A percentile compares a stretch with the other conserved stretches of the same genome.
phyloP scores from a whole-genome alignment of 2,888 invertebrate species.

The Eupithecia pulchellata region DNA sequence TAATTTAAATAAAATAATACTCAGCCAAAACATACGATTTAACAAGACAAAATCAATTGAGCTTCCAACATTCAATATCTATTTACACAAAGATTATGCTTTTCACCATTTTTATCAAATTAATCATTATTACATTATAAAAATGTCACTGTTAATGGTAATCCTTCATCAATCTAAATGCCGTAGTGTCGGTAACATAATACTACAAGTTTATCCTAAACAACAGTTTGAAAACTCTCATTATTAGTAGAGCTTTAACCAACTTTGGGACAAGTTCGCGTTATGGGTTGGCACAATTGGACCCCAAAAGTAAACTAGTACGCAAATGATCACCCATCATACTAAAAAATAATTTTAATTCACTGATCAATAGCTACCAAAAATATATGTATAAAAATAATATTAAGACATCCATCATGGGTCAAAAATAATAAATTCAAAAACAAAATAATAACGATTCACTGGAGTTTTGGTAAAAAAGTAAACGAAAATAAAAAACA shows the following conservation, averaged over 20 bases:
- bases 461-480: slow-evolving; percentile 68
- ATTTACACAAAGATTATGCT: slow-evolving; percentile 49
- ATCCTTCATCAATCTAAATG: slow-evolving; percentile 22
- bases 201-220: slow-evolving; percentile 8
- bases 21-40: slow-evolving; percentile 38
- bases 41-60: slow-evolving; percentile 45
- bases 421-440: slow-evolving; percentile 47
- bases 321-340: slow-evolving; percentile 4
- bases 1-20: slow-evolving; percentile 43
- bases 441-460: slow-evolving; percentile 51
- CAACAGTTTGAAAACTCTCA: not conserved
- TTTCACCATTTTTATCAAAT: slow-evolving; percentile 23
- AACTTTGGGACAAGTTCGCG: not conserved
- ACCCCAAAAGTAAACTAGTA: not conserved
- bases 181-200: slow-evolving; percentile 20
- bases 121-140: slow-evolving; percentile 17
- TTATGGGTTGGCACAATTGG: slow-evolving; percentile 6
- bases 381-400: slow-evolving; percentile 49
- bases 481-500: slow-evolving; percentile 46
- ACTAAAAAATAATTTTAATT: slow-evolving; percentile 12
- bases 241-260: slow-evolving; percentile 5
- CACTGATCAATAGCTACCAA: slow-evolving; percentile 54
- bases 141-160: slow-evolving; percentile 12
- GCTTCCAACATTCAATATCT: slow-evolving; percentile 45
- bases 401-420: slow-evolving; percentile 52